Conservation (phyloP, 2,113 vertebrate genomes). For the Vulpes lagopus region DNA sequence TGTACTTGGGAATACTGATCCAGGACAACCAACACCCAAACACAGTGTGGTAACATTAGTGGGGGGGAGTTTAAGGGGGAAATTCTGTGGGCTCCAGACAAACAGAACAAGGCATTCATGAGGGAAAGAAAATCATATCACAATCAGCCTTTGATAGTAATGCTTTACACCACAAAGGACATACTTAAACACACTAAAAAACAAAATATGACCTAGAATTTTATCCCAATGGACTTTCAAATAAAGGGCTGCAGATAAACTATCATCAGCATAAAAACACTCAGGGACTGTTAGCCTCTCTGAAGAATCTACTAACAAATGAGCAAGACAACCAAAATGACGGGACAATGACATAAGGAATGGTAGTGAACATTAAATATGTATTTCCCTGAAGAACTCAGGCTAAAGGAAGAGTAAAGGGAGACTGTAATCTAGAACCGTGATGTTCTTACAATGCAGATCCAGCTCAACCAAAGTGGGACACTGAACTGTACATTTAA, state of each 20-base stretch:
- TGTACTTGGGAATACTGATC: neutral
- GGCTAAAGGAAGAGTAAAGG: neutral
- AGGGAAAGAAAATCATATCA: neutral
- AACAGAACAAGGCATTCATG: neutral
- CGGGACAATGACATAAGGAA: neutral
- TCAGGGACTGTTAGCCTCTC: neutral
- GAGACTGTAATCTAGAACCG: neutral
- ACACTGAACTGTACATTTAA: neutral
- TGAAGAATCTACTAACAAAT: neutral
- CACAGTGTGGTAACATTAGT: neutral
- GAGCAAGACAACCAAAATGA: neutral
- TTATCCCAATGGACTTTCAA: conserved; percentile 5
- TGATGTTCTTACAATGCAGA: neutral
- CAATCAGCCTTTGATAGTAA: neutral
- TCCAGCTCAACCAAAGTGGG: neutral
- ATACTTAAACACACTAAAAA: neutral
- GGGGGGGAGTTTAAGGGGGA: neutral
- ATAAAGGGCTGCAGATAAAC: neutral
- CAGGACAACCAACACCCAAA: neutral
- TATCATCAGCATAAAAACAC: neutral
- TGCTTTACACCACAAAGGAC: neutral
- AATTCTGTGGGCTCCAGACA: neutral
- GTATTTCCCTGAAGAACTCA: neutral
- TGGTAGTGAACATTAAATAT: neutral
- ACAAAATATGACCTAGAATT: neutral